phyloP scores from a whole-genome alignment of 1,140 invertebrate genomes.

The Saccostrea glomerata region DNA sequence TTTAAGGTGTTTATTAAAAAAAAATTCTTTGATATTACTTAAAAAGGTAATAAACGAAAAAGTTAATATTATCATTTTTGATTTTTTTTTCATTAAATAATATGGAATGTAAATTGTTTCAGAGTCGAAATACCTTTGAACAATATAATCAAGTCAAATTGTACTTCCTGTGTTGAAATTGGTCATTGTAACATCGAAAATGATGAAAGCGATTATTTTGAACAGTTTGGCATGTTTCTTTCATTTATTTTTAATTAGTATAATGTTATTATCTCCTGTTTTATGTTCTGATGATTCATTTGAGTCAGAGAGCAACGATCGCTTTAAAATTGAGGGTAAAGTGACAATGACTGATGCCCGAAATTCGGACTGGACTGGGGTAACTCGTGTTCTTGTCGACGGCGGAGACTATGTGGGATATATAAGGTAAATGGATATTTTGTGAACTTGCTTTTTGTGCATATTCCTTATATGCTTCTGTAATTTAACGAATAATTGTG shows the following conservation, averaged over 20 bases:
- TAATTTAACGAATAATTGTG: too few relatives aligned
- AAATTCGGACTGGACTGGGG: constrained; percentile 86
- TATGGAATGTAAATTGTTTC: background rate
- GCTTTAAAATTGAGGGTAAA: constrained; percentile 87
- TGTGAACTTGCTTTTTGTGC: background rate
- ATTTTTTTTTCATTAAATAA: background rate
- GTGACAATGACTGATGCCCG: constrained; percentile 85
- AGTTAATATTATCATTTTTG: background rate
- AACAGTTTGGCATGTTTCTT: background rate
- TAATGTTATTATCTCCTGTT: background rate
- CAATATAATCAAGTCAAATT: background rate
- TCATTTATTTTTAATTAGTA: background rate
- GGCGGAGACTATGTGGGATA: constrained; percentile 93
- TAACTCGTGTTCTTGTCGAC: constrained; percentile 90
- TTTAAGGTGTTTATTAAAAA: too few relatives aligned
- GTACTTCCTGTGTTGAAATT: background rate
- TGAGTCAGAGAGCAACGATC: constrained; percentile 45
- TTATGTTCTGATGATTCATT: constrained; percentile 26
- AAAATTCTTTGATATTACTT: too few relatives aligned
- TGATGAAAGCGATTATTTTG: background rate
- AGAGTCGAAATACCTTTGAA: background rate
- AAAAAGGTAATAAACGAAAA: background rate
- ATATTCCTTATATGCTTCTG: background rate
- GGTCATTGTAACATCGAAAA: background rate
- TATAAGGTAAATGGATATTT: constrained; percentile 81